Percentiles rank a stretch among this genome's conserved stretches.
Conservation (phyloP, 2,113 vertebrate genomes). For the Camelus dromedarius region DNA sequence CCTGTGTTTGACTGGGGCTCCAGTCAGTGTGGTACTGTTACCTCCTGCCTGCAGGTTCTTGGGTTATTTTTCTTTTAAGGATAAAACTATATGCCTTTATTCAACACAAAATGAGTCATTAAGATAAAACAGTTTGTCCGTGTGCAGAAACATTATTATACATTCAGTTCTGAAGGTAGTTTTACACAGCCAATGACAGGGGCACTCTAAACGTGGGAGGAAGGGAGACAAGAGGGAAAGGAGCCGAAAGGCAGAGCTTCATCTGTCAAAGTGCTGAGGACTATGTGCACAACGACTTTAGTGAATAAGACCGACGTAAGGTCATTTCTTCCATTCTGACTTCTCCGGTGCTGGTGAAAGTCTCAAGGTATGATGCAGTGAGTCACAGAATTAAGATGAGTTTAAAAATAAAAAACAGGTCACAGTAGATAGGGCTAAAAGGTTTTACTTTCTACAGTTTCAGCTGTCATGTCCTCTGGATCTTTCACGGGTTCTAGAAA, state of each 20-base stretch:
- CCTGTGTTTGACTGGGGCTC: not conserved
- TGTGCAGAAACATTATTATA: slow-evolving; percentile 90
- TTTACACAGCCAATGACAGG: slow-evolving; percentile 74
- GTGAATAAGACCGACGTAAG: not conserved
- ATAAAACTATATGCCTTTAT: slow-evolving; percentile 82
- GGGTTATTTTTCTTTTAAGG: not conserved
- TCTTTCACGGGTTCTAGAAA: not conserved
- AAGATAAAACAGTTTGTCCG: slow-evolving; percentile 88
- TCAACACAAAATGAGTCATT: slow-evolving; percentile 87
- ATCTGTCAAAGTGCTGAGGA: slow-evolving; percentile 56
- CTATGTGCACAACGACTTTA: not conserved
- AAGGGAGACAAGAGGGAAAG: slow-evolving; percentile 34
- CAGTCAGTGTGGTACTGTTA: fast-evolving
- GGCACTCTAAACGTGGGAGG: slow-evolving; percentile 62
- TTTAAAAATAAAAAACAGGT: not conserved
- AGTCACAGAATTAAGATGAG: not conserved
- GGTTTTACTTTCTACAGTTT: slow-evolving; percentile 20
- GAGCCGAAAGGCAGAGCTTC: slow-evolving; percentile 76
- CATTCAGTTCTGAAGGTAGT: slow-evolving; percentile 88
- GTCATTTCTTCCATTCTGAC: not conserved
- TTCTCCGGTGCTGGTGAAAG: slow-evolving; percentile 64
- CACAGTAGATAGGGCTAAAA: slow-evolving; percentile 12
- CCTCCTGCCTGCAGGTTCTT: not conserved
- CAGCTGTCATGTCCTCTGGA: not conserved
- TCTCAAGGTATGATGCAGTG: not conserved